A percentile compares a stretch with the other conserved stretches of the same genome.
phyloP scores from a whole-genome alignment of 64 coral and sea anemone species.

The Stichodactyla helianthus region DNA sequence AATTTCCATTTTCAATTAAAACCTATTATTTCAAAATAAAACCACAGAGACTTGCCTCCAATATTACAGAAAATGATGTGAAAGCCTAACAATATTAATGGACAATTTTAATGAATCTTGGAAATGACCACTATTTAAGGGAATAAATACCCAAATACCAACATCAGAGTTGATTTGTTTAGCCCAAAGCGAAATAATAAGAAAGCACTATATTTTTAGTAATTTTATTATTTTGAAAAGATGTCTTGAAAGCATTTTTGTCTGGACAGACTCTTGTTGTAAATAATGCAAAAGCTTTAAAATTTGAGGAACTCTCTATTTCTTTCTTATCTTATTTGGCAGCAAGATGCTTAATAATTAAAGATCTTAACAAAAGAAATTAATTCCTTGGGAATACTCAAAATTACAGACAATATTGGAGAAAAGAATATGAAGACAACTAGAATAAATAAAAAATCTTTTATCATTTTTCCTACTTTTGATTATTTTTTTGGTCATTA shows the following conservation, averaged over 20 bases:
- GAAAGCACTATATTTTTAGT: neutral
- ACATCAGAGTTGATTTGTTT: neutral
- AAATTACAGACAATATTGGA: neutral
- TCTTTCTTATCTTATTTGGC: neutral
- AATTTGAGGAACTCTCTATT: neutral
- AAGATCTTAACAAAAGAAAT: neutral
- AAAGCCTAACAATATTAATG: neutral
- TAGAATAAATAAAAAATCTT: neutral
- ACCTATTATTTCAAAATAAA: neutral
- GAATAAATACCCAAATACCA: neutral
- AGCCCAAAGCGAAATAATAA: neutral
- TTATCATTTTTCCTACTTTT: neutral
- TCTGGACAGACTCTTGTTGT: neutral
- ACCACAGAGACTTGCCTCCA: neutral
- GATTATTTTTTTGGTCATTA: neutral
- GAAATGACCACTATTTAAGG: neutral
- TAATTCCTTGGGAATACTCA: neutral
- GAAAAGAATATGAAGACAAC: neutral
- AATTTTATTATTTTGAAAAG: neutral
- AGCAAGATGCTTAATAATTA: neutral
- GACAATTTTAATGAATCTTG: neutral
- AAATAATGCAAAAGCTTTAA: constrained; percentile 3
- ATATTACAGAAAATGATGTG: neutral
- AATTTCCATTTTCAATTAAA: constrained; percentile 3
- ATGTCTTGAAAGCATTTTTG: neutral